phyloP scores from a whole-genome alignment of 53 echinoderm and acorn worm genomes.

The Crossaster papposus region DNA sequence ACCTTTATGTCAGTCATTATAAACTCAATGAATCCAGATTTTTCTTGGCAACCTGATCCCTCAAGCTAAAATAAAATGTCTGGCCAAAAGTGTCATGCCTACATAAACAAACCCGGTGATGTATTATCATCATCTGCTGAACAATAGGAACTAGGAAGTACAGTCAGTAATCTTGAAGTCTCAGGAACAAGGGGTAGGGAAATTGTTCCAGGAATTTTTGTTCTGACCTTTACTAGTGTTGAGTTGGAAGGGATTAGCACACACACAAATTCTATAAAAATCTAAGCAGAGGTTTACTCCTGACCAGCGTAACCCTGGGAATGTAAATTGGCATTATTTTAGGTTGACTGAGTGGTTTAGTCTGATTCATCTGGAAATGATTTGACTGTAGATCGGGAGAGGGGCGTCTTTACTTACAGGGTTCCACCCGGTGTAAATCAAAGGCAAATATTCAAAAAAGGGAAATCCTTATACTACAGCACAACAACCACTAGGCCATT shows the following conservation, averaged over 20 bases:
- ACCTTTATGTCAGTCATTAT: neutral
- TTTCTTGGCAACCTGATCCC: neutral
- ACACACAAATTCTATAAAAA: neutral
- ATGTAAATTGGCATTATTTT: neutral
- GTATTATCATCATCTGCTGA: neutral
- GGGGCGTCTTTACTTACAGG: neutral
- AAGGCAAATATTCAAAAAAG: neutral
- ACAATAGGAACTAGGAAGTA: too few relatives aligned
- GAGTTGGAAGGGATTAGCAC: neutral
- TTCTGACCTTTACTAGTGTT: neutral
- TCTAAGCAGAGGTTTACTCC: neutral
- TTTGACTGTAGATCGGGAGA: conserved; percentile 5
- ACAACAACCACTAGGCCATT: neutral
- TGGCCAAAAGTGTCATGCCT: neutral
- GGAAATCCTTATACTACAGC: neutral
- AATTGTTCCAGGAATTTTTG: neutral
- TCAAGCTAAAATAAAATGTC: neutral
- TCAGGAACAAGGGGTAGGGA: too few relatives aligned
- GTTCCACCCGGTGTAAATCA: neutral
- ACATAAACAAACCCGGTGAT: neutral
- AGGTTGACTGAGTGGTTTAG: neutral
- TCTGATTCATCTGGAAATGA: neutral
- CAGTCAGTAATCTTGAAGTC: neutral
- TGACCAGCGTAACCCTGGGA: neutral
- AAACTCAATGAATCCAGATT: neutral